Evolutionary conservation across 2,113 vertebrate genomes (phyloP).

Genomic region (Lota lota): DNA sequence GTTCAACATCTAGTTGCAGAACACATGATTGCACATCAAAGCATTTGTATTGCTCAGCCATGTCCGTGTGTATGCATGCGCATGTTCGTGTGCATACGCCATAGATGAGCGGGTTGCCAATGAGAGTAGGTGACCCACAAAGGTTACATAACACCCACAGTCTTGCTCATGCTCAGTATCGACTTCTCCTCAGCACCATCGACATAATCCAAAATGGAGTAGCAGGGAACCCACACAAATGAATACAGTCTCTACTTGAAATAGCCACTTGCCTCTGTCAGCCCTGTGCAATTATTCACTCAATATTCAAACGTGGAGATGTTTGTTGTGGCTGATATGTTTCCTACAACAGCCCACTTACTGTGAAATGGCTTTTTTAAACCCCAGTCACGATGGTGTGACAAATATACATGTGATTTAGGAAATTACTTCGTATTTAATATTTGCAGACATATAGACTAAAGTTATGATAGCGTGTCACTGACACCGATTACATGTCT

Average conservation of each 20-base stretch:
- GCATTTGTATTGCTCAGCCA: background rate
- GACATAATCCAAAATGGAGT: conserved; percentile 31
- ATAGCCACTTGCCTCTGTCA: too few relatives aligned
- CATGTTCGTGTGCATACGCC: background rate
- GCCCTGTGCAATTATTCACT: too few relatives aligned
- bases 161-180: conserved; percentile 58
- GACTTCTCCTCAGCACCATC: conserved; percentile 31
- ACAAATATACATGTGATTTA: background rate
- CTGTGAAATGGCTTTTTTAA: background rate
- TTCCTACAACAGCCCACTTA: background rate
- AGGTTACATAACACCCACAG: conserved; percentile 55
- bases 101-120: conserved; percentile 28
- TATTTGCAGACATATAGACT: background rate
- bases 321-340: too few relatives aligned
- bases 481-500: too few relatives aligned
- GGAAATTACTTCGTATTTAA: background rate
- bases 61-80: background rate
- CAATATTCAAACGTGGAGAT: too few relatives aligned
- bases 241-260: background rate
- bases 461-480: background rate
- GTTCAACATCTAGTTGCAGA: too few relatives aligned
- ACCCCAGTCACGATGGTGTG: background rate
- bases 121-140: conserved; percentile 49
- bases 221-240: conserved; percentile 20
- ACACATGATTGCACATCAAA: too few relatives aligned